These are phyloP conservation scores for Monodelphis domestica DNA, from an alignment of 2,797 vertebrate genomes.

Conservation along the genomic window DNA sequence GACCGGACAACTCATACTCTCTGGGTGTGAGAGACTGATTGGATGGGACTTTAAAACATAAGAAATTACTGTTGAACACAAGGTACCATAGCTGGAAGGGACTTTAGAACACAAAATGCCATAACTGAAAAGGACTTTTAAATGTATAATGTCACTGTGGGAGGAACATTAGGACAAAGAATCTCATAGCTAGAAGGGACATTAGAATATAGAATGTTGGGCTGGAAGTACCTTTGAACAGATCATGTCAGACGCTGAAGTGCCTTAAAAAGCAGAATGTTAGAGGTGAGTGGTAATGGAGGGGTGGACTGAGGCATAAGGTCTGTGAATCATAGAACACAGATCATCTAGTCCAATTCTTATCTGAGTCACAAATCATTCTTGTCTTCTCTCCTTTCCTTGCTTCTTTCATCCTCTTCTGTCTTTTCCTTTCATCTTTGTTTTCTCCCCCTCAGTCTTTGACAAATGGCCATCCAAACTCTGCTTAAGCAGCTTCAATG, in stretches of 20 bases:
- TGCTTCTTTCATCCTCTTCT: not conserved
- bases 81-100: not conserved
- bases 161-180: not conserved
- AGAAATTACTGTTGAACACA: not conserved
- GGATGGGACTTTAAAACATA: not conserved
- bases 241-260: not conserved
- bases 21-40: not conserved
- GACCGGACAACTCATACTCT: not conserved
- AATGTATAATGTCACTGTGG: not conserved
- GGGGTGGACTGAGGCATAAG: too few relatives aligned
- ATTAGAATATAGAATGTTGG: not conserved
- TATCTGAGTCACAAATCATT: not conserved
- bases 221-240: not conserved
- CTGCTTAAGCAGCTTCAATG: not conserved
- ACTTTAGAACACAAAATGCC: not conserved
- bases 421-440: not conserved
- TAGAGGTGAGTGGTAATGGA: not conserved
- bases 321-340: not conserved
- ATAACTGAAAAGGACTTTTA: not conserved
- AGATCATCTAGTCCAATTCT: not conserved
- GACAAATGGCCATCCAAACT: not conserved
- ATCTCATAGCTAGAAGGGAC: not conserved
- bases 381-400: not conserved
- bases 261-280: not conserved
- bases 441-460: not conserved